Conservation (phyloP, 2,888 invertebrate genomes). For the Cephus nigrinus region DNA sequence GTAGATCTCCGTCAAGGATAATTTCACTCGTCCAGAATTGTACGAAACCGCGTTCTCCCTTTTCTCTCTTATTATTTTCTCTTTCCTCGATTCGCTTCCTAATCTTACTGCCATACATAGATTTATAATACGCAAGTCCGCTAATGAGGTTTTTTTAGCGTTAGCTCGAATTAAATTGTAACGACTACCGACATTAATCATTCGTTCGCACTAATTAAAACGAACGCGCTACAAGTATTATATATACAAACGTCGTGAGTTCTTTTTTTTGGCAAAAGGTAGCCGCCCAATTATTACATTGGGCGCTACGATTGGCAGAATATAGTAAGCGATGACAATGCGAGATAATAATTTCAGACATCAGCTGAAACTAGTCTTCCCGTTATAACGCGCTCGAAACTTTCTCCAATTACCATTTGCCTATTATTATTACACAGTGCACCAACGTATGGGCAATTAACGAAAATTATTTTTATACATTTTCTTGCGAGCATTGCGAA, state of each 20-base stretch:
- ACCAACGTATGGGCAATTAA: not conserved
- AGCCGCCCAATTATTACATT: not conserved
- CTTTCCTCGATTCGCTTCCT: slow-evolving; percentile 1
- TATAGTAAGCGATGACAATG: not conserved
- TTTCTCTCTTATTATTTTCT: not conserved
- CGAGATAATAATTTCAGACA: not conserved
- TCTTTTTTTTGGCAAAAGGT: not conserved
- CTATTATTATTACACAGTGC: not conserved
- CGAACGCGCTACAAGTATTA: not conserved
- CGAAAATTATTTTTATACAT: not conserved
- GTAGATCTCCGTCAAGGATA: not conserved
- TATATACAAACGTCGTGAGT: not conserved
- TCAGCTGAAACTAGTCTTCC: not conserved
- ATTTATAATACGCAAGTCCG: not conserved
- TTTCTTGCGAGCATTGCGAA: not conserved
- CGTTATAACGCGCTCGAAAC: not conserved
- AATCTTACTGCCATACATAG: slow-evolving; percentile 3
- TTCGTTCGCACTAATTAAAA: not conserved
- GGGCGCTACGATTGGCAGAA: not conserved
- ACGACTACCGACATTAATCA: not conserved
- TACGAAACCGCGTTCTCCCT: not conserved
- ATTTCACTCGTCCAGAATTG: not conserved
- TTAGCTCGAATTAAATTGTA: not conserved
- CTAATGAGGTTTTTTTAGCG: not conserved
- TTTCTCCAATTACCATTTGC: not conserved